Evolutionary conservation across 2,113 vertebrate genomes (phyloP), one percentile per base, ranked within the genome.

Genomic region (Phyllostomus discolor): DNA sequence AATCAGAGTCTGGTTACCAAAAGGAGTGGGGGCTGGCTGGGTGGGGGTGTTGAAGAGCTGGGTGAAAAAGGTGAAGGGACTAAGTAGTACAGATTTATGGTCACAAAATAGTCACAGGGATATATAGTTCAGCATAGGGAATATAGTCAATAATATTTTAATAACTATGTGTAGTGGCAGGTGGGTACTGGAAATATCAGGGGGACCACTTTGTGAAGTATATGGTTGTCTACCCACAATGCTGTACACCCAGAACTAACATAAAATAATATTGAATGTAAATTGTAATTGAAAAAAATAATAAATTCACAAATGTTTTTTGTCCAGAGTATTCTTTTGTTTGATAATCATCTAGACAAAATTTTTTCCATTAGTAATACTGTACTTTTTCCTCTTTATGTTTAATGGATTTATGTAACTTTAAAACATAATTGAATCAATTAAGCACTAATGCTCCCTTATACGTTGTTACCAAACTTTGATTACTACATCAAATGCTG

Each of bases 351-450:
- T 38, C 19, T 72, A 83, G 62, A 83, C 10, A 88, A 84, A 87
- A 33, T 0, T 46, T 92, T 78, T 87, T 43, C 31, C 31, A 95
- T 67, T 81, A 94, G 62, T 62, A 88, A 78, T 14, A 88, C 24
- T 57, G n/a, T 52, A 85, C 67, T 96, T 89, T 88, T 66, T 95
- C 46, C 50, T 38, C 62, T 93, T 96, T 90, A 82, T 91, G 54
- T 59, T 73, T 95, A 96, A 81, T 94, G 41, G 72, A 95, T 90
- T 96, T 94, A 90, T 57, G 4, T 88, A 90, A 97, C 83, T 96
- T 96, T 50, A 59, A 92, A 90, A 69, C 62, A 88, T 82, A 94
- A 96, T 96, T 97, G 96, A 75, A 88, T 82, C 54, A 97, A 92
- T 95, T 95, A 92, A 50, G 43, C 69, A 67, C 73, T 96, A 90